Percentiles rank a stretch among this genome's conserved stretches.
Evolutionary conservation across 2,113 vertebrate genomes (phyloP).

Genomic region (Azemiops feae): DNA sequence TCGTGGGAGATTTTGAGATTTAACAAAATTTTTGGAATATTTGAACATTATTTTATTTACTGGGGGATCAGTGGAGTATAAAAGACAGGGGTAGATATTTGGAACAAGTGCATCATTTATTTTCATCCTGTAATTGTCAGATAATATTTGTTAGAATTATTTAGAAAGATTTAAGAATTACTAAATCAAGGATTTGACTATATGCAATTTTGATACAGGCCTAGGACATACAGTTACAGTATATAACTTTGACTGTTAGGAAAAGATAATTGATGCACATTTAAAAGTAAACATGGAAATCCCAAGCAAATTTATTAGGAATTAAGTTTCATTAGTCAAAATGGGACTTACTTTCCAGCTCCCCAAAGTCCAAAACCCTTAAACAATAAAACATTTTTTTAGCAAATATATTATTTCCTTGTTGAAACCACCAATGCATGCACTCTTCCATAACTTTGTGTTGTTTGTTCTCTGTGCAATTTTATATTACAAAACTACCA

Average conservation of each 20-base stretch:
- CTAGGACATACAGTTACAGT: neutral
- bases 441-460: constrained; percentile 48
- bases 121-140: neutral
- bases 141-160: neutral
- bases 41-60: neutral
- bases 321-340: neutral
- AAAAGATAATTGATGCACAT: neutral
- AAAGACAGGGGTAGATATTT: neutral
- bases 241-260: neutral
- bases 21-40: neutral
- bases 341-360: neutral
- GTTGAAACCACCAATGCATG: constrained; percentile 58
- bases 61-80: neutral
- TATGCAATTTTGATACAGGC: neutral
- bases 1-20: neutral
- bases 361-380: neutral
- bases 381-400: neutral
- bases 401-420: neutral
- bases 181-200: neutral
- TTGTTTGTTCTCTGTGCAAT: constrained; percentile 37
- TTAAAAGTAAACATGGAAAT: neutral
- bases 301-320: neutral
- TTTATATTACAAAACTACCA: neutral
- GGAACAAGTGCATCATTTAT: neutral
- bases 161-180: neutral